phyloP scores from a whole-genome alignment of 2,888 invertebrate species.

The Tinea trinotella region DNA sequence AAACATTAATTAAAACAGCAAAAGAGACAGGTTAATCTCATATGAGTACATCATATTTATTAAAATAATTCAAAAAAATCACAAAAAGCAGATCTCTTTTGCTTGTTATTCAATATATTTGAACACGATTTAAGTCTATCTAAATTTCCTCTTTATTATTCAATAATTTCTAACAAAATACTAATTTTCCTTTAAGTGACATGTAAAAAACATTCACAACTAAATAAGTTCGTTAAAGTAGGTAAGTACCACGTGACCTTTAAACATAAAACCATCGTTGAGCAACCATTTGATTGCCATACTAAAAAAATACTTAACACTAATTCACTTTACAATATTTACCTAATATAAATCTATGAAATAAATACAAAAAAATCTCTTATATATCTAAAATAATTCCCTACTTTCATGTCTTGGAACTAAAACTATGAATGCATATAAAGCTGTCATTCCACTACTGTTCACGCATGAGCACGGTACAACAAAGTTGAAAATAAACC shows the following conservation, averaged over 20 bases:
- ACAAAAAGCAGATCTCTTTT: constrained; percentile 62
- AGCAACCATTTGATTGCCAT: constrained; percentile 66
- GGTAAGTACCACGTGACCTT: not conserved
- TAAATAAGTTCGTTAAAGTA: constrained; percentile 4
- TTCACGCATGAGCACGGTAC: no score
- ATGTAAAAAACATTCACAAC: not conserved
- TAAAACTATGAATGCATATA: constrained; percentile 65
- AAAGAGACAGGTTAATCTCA: constrained; percentile 58
- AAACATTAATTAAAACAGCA: constrained; percentile 42
- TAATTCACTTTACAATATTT: constrained; percentile 69
- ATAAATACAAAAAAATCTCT: constrained; percentile 71
- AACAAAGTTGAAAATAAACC: no score
- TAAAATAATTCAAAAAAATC: constrained; percentile 38
- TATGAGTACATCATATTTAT: constrained; percentile 55
- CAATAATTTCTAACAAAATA: constrained; percentile 13
- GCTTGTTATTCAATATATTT: constrained; percentile 27
- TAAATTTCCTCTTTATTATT: constrained; percentile 5
- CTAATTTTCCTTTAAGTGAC: constrained; percentile 28
- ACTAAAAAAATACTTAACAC: constrained; percentile 57
- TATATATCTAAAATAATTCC: constrained; percentile 63
- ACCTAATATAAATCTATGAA: constrained; percentile 70
- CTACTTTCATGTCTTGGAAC: constrained; percentile 67
- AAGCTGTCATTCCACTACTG: no score
- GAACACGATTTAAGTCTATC: constrained; percentile 19
- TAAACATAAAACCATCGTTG: no score